phyloP scores from a whole-genome alignment of 2,113 vertebrate genomes.

The Nerophis lumbriciformis region DNA sequence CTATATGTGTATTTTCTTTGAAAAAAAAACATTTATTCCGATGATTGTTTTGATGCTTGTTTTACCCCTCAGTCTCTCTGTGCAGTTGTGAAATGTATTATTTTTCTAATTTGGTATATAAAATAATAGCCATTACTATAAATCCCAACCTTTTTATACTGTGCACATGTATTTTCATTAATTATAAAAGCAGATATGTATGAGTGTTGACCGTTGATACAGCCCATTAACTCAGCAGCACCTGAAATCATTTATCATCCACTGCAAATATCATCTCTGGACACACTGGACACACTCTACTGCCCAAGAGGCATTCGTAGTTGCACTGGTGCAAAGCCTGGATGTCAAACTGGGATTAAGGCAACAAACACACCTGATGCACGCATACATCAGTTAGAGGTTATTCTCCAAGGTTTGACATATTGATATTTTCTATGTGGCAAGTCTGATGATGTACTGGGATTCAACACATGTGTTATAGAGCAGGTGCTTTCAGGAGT shows the following conservation, averaged over 20 bases:
- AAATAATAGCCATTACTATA: too few relatives aligned
- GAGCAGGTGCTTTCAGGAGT: slow-evolving; percentile 12
- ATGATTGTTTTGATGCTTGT: too few relatives aligned
- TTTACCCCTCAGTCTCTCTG: too few relatives aligned
- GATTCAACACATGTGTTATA: slow-evolving; percentile 10
- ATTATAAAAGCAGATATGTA: background rate
- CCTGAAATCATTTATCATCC: slow-evolving; percentile 1
- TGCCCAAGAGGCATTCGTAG: background rate
- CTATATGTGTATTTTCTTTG: too few relatives aligned
- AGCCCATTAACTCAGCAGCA: slow-evolving; percentile 5
- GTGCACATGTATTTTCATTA: too few relatives aligned
- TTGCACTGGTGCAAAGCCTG: background rate
- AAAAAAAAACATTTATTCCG: too few relatives aligned
- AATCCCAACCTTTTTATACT: too few relatives aligned
- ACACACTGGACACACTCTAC: background rate
- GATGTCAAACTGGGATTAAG: slow-evolving; percentile 1
- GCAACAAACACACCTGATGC: slow-evolving; percentile 1
- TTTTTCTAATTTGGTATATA: too few relatives aligned
- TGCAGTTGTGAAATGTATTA: too few relatives aligned
- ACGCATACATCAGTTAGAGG: background rate
- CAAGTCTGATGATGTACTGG: background rate
- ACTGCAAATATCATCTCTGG: slow-evolving; percentile 3
- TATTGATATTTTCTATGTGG: background rate
- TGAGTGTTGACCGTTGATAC: background rate
- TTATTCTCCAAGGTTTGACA: background rate